Conservation (phyloP, 2,113 vertebrate species). For the Thamnophis sirtalis region DNA sequence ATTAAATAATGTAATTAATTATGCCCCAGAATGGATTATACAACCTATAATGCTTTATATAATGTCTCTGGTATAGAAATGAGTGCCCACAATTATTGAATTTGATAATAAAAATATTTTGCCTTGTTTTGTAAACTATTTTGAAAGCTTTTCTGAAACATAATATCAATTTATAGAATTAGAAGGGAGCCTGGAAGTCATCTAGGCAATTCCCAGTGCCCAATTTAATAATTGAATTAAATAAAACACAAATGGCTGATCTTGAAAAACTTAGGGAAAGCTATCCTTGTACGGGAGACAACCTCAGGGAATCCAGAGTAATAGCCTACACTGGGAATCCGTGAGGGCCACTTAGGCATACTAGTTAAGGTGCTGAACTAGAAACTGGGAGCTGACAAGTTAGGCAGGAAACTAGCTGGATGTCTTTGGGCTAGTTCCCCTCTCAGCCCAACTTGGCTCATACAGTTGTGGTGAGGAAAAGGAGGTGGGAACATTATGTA, state of each 20-base stretch:
- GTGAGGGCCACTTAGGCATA: not conserved
- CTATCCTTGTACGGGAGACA: not conserved
- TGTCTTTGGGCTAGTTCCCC: not conserved
- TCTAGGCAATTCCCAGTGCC: not conserved
- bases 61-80: not conserved
- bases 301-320: not conserved
- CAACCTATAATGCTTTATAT: not conserved
- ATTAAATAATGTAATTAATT: not conserved
- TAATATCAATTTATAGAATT: not conserved
- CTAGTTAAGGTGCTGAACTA: not conserved
- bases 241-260: not conserved
- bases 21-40: not conserved
- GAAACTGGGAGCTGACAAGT: not conserved
- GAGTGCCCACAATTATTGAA: not conserved
- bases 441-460: not conserved
- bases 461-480: not conserved
- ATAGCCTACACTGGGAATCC: not conserved
- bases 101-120: not conserved
- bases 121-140: not conserved
- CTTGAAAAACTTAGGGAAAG: not conserved
- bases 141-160: not conserved
- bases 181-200: not conserved
- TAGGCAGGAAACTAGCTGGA: not conserved
- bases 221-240: not conserved
- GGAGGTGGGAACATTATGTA: not conserved